A percentile compares a stretch with the other conserved stretches of the same genome.
These are phyloP conservation scores for Thereva nobilitata DNA, from an alignment of 2,888 invertebrate genomes.

Conservation along the genomic window DNA sequence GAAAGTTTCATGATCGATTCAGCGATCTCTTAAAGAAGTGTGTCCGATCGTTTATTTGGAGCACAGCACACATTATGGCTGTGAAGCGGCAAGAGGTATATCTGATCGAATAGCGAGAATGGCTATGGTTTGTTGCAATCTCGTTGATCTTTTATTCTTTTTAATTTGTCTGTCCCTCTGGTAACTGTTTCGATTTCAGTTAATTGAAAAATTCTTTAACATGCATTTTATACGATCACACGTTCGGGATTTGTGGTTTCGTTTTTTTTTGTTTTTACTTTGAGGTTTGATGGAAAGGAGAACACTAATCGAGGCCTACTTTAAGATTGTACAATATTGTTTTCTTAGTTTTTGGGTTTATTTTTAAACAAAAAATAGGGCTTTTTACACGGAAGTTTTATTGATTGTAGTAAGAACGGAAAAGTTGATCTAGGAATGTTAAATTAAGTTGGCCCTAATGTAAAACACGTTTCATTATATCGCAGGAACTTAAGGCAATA, in stretches of 20 bases:
- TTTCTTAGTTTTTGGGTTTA: too few species aligned
- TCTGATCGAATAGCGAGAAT: constrained; percentile 30
- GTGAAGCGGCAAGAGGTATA: background rate
- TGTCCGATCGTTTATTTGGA: constrained; percentile 23
- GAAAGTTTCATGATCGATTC: constrained; percentile 4
- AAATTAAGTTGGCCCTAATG: too few species aligned
- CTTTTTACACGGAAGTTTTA: too few species aligned
- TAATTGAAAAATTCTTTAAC: constrained; percentile 26
- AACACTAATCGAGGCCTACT: too few species aligned
- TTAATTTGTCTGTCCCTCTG: constrained; percentile 26
- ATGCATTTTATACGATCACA: background rate
- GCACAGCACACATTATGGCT: background rate
- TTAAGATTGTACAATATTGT: too few species aligned
- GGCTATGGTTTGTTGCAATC: constrained; percentile 30
- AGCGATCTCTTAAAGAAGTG: background rate
- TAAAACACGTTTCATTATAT: too few species aligned
- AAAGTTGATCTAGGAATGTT: too few species aligned
- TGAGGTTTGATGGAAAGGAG: background rate
- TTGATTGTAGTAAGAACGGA: too few species aligned
- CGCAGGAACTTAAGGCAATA: too few species aligned
- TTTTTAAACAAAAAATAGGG: too few species aligned
- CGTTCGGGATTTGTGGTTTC: background rate
- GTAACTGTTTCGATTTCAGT: constrained; percentile 29
- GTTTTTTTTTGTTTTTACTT: background rate
- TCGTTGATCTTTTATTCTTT: constrained; percentile 8